phyloP scores from a whole-genome alignment of 1,140 invertebrate genomes.

The Glomeris maerens region DNA sequence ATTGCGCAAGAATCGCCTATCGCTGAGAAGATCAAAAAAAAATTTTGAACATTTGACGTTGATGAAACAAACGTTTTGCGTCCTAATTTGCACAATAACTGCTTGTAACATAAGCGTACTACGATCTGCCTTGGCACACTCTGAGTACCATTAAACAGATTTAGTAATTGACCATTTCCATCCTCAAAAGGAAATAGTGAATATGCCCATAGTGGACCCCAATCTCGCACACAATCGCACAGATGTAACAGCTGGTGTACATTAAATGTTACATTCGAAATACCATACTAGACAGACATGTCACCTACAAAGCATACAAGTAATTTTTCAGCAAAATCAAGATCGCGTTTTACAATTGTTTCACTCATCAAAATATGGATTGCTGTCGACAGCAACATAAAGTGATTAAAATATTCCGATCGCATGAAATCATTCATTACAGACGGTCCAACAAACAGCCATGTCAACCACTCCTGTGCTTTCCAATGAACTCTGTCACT shows the following conservation, averaged over 20 bases:
- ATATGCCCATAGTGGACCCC: conserved; percentile 18
- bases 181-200: conserved; percentile 17
- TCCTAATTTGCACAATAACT: not conserved
- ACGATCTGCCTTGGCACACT: not conserved
- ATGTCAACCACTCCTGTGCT: conserved; percentile 23
- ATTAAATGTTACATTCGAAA: conserved; percentile 18
- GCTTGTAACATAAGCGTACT: no score
- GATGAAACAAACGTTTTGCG: no score
- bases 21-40: no score
- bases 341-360: conserved; percentile 16
- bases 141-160: not conserved
- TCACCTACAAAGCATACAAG: conserved; percentile 19
- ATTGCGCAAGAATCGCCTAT: no score
- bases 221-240: conserved; percentile 14
- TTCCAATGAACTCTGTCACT: conserved; percentile 22
- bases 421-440: conserved; percentile 15
- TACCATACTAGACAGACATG: conserved; percentile 17
- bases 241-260: conserved; percentile 20
- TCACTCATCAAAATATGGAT: conserved; percentile 17
- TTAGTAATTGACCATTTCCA: conserved; percentile 7
- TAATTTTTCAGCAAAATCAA: conserved; percentile 13
- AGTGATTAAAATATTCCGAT: conserved; percentile 20
- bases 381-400: conserved; percentile 18
- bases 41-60: no score
- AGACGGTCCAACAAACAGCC: conserved; percentile 20